Evolutionary conservation across 2,797 vertebrate genomes (phyloP).

Genomic region (Holocentrus rufus): DNA sequence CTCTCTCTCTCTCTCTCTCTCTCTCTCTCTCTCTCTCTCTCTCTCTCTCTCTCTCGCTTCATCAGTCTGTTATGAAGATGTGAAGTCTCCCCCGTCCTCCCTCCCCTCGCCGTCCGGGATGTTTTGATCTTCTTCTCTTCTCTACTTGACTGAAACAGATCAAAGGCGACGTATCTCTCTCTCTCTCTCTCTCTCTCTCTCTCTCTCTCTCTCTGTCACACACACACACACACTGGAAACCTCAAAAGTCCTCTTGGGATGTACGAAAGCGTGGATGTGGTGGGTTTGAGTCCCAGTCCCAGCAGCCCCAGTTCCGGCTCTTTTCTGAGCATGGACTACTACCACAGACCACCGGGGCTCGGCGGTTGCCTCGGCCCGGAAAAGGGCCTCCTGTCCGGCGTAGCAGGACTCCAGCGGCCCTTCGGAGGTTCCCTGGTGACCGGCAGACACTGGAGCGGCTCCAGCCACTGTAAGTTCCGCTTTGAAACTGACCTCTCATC

Average conservation of each 20-base stretch:
- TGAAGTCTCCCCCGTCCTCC: conserved; percentile 61
- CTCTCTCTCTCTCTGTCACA: conserved; percentile 15
- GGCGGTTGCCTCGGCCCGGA: conserved; percentile 54
- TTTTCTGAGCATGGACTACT: conserved; percentile 78
- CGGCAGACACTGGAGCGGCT: conserved; percentile 74
- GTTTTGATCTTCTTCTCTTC: conserved; percentile 47
- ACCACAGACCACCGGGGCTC: conserved; percentile 75
- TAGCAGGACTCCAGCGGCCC: conserved; percentile 64
- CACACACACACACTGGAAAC: too few species aligned
- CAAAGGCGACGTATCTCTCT: conserved; percentile 14
- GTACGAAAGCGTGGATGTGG: conserved; percentile 77
- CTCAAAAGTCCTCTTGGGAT: conserved; percentile 53
- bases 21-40: conserved; percentile 9
- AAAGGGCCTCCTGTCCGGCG: conserved; percentile 66
- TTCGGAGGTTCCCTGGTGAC: conserved; percentile 66
- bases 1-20: background rate
- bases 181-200: conserved; percentile 7
- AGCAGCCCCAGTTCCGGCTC: conserved; percentile 69
- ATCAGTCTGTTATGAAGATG: conserved; percentile 68
- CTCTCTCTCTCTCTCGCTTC: conserved; percentile 22
- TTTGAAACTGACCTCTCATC: background rate
- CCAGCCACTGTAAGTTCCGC: conserved; percentile 74
- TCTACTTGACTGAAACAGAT: conserved; percentile 46
- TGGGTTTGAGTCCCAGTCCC: conserved; percentile 65
- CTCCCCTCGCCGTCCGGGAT: conserved; percentile 33